Conservation (phyloP, 2,797 vertebrate species). For the Eurystomus glaucurus region DNA sequence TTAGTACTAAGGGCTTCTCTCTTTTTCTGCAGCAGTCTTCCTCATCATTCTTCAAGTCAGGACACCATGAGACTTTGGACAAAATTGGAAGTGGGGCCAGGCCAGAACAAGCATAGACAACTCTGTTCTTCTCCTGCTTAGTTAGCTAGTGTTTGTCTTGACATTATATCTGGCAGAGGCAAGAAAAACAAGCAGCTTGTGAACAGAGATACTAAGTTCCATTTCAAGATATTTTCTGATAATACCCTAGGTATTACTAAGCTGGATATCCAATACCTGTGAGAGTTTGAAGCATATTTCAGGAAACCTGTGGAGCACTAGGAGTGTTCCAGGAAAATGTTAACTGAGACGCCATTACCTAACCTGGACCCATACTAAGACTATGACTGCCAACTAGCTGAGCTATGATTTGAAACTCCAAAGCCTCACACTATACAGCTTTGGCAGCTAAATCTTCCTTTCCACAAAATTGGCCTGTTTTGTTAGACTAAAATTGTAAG, state of each 20-base stretch:
- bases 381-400: neutral
- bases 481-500: neutral
- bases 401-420: neutral
- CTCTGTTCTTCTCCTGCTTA: neutral
- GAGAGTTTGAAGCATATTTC: neutral
- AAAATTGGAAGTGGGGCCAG: neutral
- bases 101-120: neutral
- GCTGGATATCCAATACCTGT: neutral
- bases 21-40: neutral
- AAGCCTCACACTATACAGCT: neutral
- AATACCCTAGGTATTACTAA: neutral
- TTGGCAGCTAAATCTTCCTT: neutral
- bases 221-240: neutral
- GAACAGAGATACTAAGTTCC: neutral
- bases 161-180: neutral
- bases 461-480: neutral
- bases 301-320: neutral
- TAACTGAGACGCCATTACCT: constrained; percentile 9
- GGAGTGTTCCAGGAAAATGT: constrained; percentile 17
- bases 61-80: neutral
- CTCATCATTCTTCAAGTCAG: neutral
- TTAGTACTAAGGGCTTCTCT: neutral
- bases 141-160: neutral
- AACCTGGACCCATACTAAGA: neutral
- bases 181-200: neutral